Conservation (phyloP, 2,113 vertebrate genomes). For the Lepisosteus osseus region DNA sequence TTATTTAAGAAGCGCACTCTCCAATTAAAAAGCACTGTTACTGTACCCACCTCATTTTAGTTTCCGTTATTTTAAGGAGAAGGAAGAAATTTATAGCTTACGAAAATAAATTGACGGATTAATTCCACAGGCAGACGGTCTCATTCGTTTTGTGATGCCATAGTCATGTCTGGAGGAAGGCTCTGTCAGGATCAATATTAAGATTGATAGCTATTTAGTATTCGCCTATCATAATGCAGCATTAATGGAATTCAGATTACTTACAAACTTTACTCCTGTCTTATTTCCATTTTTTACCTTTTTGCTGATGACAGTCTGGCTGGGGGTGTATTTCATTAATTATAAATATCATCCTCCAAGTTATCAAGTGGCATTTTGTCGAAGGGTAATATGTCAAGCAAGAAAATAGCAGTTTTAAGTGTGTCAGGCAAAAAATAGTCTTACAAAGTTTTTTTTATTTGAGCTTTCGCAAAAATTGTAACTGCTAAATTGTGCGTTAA, state of each 20-base stretch:
- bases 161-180: conserved; percentile 2
- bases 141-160: not conserved
- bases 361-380: too few species aligned
- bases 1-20: too few species aligned
- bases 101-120: not conserved
- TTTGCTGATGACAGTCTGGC: not conserved
- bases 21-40: too few species aligned
- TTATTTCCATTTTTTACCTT: not conserved
- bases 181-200: conserved; percentile 10
- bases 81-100: not conserved
- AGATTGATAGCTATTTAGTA: conserved; percentile 10
- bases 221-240: not conserved
- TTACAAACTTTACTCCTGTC: not conserved
- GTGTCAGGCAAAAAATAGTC: too few species aligned
- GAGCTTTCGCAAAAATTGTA: too few species aligned
- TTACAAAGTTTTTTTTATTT: too few species aligned
- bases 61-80: too few species aligned
- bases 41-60: too few species aligned
- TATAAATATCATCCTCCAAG: too few species aligned
- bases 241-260: conserved; percentile 1
- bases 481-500: too few species aligned
- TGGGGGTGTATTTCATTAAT: not conserved
- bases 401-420: too few species aligned
- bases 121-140: conserved; percentile 7
- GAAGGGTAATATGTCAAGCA: too few species aligned